phyloP scores from a whole-genome alignment of 2,888 invertebrate genomes.

The Agapetus fuscipes region DNA sequence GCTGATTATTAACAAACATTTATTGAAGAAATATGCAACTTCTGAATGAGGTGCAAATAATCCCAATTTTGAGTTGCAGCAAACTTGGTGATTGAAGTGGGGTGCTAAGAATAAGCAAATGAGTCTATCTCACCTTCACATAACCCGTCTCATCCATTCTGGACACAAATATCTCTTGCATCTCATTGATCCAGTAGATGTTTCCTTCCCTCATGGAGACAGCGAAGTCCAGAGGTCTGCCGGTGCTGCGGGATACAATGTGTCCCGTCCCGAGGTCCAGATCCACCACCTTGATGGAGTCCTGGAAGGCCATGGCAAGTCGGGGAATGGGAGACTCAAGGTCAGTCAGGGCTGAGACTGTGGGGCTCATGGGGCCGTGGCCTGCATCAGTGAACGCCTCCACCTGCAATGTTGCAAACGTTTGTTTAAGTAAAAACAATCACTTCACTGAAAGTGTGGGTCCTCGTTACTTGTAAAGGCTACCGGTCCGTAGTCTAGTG shows the following conservation, averaged over 20 bases:
- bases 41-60: too few relatives aligned
- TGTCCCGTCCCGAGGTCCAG: conserved; percentile 56
- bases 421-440: conserved; percentile 1
- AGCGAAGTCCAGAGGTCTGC: conserved; percentile 59
- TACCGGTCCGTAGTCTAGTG: too few relatives aligned
- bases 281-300: conserved; percentile 66
- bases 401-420: too few relatives aligned
- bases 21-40: too few relatives aligned
- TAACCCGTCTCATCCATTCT: conserved; percentile 45
- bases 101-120: conserved; percentile 1
- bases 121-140: conserved; percentile 31
- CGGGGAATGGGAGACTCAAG: conserved; percentile 64
- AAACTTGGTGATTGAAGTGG: too few relatives aligned
- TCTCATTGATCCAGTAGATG: conserved; percentile 75
- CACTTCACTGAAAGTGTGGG: background rate
- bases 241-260: conserved; percentile 49
- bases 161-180: conserved; percentile 58
- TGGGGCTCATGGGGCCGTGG: conserved; percentile 58
- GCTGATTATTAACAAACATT: too few relatives aligned
- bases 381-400: conserved; percentile 74
- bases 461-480: too few relatives aligned
- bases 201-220: conserved; percentile 60
- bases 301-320: conserved; percentile 62
- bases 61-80: too few relatives aligned
- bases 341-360: conserved; percentile 56